Evolutionary conservation across 2,888 invertebrate genomes (phyloP).

Genomic region (Lomographa bimaculata): DNA sequence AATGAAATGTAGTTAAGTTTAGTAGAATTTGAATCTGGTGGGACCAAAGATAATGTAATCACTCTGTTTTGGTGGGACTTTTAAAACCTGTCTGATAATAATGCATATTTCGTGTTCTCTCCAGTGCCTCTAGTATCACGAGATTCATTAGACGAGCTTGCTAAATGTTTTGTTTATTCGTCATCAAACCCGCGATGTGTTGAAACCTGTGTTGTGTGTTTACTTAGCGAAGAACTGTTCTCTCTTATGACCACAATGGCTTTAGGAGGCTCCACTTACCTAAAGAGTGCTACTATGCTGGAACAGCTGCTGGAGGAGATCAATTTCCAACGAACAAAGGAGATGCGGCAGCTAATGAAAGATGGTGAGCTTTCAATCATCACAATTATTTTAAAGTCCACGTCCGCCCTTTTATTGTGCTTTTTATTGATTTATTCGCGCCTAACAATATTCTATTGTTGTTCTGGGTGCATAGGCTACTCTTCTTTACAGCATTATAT

Average conservation of each 20-base stretch:
- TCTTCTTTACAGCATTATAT: too few species aligned
- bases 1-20: too few species aligned
- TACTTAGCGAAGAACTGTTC: conserved; percentile 13
- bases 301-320: conserved; percentile 95
- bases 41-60: too few species aligned
- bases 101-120: too few species aligned
- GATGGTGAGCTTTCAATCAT: conserved; percentile 88
- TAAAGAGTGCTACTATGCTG: conserved; percentile 86
- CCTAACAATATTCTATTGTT: background rate
- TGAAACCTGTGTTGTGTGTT: conserved; percentile 34
- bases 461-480: background rate
- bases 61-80: too few species aligned
- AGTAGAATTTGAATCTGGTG: too few species aligned
- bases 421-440: conserved; percentile 13
- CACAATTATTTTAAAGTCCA: conserved; percentile 2
- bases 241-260: conserved; percentile 50
- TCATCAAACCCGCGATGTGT: conserved; percentile 35
- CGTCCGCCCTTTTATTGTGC: conserved; percentile 11
- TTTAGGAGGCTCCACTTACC: conserved; percentile 64
- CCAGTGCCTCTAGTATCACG: too few species aligned
- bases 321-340: conserved; percentile 95
- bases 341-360: conserved; percentile 93
- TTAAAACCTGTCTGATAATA: too few species aligned
- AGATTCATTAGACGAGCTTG: conserved; percentile 20
- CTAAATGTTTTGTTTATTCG: conserved; percentile 20